These are phyloP conservation scores for human (Homo sapiens) DNA, from an alignment of 2,113 vertebrate species.

Conservation along the genomic window GRCh38 chr5:74973501-74974000, in stretches of 20 bases:
- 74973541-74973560: background rate
- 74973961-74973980: background rate
- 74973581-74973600: background rate
- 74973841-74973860: background rate
- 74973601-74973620: background rate
- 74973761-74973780: background rate
- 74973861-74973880: background rate
- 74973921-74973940: background rate
- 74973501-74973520: background rate
- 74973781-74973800: background rate
- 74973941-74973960: background rate
- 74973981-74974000: background rate
- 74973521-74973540: background rate
- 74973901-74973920: background rate
- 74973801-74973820: background rate
- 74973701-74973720: background rate
- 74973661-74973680: background rate
- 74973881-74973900: background rate
- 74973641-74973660: background rate
- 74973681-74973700: background rate
- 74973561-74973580: background rate
- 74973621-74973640: background rate
- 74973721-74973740: background rate
- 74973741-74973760: background rate
- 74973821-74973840: background rate